These are phyloP conservation scores for Scaptomyza graminum DNA, from an alignment of 1,140 invertebrate genomes.

Conservation along the genomic window DNA sequence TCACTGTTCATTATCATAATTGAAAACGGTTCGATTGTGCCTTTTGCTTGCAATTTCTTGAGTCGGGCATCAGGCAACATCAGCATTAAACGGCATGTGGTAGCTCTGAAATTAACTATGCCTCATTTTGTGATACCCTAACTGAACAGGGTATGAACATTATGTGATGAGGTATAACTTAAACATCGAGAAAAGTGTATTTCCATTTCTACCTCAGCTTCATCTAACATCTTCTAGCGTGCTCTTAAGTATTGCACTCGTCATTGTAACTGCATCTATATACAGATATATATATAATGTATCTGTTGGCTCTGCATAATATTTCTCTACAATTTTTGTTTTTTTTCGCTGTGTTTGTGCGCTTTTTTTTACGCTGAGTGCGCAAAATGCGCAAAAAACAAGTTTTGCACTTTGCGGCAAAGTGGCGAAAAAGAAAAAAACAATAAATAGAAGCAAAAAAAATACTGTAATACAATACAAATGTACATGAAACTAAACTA, in stretches of 20 bases:
- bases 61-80: conserved; percentile 10
- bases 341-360: conserved; percentile 55
- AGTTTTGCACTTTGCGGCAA: conserved; percentile 76
- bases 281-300: conserved; percentile 8
- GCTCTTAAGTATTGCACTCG: conserved; percentile 1
- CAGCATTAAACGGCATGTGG: conserved; percentile 58
- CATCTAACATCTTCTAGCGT: neutral
- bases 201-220: no score
- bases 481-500: conserved; percentile 32
- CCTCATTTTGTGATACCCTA: no score
- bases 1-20: conserved; percentile 57
- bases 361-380: conserved; percentile 73
- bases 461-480: conserved; percentile 28
- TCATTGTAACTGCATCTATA: conserved; percentile 39
- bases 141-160: no score
- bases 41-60: conserved; percentile 29
- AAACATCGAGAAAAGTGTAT: no score
- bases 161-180: no score
- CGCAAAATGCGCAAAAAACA: conserved; percentile 81
- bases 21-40: conserved; percentile 22
- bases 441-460: no score
- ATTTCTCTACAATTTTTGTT: conserved; percentile 41
- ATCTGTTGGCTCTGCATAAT: conserved; percentile 44
- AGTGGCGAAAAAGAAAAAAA: conserved; percentile 33
- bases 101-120: conserved; percentile 66